Base-by-base conservation (phyloP, 2,113 vertebrate genomes). In the Istiophorus platypterus region DNA sequence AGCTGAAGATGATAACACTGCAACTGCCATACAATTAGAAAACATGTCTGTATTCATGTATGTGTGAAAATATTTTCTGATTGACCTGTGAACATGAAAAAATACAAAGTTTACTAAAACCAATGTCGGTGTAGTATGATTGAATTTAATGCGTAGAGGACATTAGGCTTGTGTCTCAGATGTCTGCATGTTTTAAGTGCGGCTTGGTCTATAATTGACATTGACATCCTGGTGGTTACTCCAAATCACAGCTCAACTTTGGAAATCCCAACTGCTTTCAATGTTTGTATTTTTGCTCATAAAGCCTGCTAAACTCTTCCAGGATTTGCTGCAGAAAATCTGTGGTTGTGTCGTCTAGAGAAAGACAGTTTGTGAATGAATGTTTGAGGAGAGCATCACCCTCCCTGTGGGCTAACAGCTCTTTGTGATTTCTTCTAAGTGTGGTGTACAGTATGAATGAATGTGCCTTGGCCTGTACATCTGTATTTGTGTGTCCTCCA, bases 331-430 rank as follows among this genome's bases (percentile, higher is more conserved):
- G 71, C 67, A 81, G 82, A 76, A 78, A 42, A 37, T 81, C 86
- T 86, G 91, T 52, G 89, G 90, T 90, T 26, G n/a, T 80, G 78
- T 82, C 70, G 68, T 67, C 61, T 13, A 20, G 79, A 87, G 68
- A 34, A 86, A 80, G 59, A 66, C 64, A 87, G 88, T 90, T 90
- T 87, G 88, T 88, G 80, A 90, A 89, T 85, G 80, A 81, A 89
- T 86, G 63, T 81, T 83, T 87, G 72, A 71, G 75, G 82, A 54
- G 34, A 81, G 61, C 73, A 76, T 85, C 78, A 80, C 45, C 76
- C 41, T 84, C 67, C 85, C 72, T 1, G 31, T 70, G 56, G 81
- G 71, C n/a, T 31, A 22, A 61, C 63, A 82, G 82, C 45, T 69
- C 72, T 65, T 39, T 82, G 70, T 66, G 52, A 71, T 78, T 64